phyloP scores from a whole-genome alignment of 2,797 vertebrate genomes.

The Zenarchopterus dispar region DNA sequence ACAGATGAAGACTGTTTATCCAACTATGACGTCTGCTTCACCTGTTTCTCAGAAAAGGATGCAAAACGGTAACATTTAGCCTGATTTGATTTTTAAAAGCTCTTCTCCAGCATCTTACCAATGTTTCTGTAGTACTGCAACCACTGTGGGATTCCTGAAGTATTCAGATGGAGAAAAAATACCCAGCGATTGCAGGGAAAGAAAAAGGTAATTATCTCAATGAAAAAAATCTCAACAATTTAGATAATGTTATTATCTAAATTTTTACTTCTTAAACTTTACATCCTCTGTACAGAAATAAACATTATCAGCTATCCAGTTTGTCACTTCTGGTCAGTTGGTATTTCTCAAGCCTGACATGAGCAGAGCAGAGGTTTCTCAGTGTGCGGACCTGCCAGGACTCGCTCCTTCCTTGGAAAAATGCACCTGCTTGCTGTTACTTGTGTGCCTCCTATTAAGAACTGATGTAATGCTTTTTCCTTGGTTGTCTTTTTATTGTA shows the following conservation, averaged over 20 bases:
- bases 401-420: conserved; percentile 47
- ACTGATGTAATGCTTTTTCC: conserved; percentile 39
- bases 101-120: background rate
- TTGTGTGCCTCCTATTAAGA: conserved; percentile 19
- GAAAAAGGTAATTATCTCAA: conserved; percentile 77
- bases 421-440: conserved; percentile 32
- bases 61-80: background rate
- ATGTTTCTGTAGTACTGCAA: conserved; percentile 16
- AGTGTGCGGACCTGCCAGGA: conserved; percentile 51
- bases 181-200: conserved; percentile 73
- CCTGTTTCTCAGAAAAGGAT: conserved; percentile 10
- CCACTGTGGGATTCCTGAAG: conserved; percentile 14
- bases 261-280: too few species aligned
- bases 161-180: conserved; percentile 74
- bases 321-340: background rate
- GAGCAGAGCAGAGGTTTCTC: conserved; percentile 16
- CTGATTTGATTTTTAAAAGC: background rate
- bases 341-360: conserved; percentile 11
- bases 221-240: background rate
- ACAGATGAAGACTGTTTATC: conserved; percentile 15
- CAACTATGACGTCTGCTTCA: conserved; percentile 10
- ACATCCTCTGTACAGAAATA: background rate
- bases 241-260: background rate
- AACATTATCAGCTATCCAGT: background rate
- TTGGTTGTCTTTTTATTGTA: conserved; percentile 16